These are phyloP conservation scores for Synergus umbraculus DNA, from an alignment of 2,888 invertebrate species.

Conservation along the genomic window DNA sequence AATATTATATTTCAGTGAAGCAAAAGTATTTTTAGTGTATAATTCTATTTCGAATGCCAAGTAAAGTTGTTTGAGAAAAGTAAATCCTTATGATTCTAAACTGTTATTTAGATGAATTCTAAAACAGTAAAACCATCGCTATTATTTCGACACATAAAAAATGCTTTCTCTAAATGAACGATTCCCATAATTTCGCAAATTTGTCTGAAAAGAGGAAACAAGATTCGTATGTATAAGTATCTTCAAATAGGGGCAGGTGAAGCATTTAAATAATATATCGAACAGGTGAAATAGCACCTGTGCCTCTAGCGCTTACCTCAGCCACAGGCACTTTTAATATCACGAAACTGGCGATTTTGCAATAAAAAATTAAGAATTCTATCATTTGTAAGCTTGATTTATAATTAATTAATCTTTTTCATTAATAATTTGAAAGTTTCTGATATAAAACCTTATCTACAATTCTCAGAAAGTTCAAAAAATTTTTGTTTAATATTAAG, in stretches of 20 bases:
- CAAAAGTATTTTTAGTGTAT: too few relatives aligned
- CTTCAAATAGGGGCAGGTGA: constrained; percentile 68
- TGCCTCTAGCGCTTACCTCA: constrained; percentile 60
- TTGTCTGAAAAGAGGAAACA: constrained; percentile 66
- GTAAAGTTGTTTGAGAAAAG: too few relatives aligned
- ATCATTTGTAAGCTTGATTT: neutral
- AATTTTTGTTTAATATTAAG: neutral
- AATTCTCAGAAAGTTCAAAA: neutral
- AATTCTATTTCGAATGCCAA: too few relatives aligned
- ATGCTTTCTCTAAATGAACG: too few relatives aligned
- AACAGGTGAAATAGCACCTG: constrained; percentile 72
- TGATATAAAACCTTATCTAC: neutral
- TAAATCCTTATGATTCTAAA: too few relatives aligned
- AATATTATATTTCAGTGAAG: too few relatives aligned
- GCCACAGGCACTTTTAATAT: constrained; percentile 54
- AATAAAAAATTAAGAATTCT: neutral
- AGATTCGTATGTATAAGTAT: constrained; percentile 62
- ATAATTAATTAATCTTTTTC: neutral
- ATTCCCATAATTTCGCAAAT: constrained; percentile 52
- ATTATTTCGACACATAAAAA: too few relatives aligned
- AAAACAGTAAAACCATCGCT: too few relatives aligned
- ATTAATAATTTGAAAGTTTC: neutral
- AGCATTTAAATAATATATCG: constrained; percentile 72
- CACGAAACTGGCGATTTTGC: constrained; percentile 50
- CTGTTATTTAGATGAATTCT: too few relatives aligned